phyloP scores from a whole-genome alignment of 2,797 vertebrate species.

The Mormyrops boulengeri region DNA sequence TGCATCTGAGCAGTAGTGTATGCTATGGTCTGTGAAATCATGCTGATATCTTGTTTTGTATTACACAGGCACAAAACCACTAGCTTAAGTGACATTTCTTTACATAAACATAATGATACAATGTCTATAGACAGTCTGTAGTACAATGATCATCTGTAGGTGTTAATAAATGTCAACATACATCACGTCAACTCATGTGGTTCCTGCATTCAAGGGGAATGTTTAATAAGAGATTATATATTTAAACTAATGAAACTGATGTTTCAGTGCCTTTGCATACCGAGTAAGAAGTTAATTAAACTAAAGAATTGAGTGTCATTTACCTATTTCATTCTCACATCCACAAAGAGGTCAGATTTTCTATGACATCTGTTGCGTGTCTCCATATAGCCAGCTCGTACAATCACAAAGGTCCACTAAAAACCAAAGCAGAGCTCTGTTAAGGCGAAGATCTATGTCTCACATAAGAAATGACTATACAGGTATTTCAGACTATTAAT shows the following conservation, averaged over 20 bases:
- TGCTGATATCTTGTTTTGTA: not conserved
- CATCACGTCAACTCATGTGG: not conserved
- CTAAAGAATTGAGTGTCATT: not conserved
- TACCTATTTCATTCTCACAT: not conserved
- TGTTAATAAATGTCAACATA: not conserved
- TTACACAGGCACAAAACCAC: not conserved
- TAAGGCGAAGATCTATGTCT: not conserved
- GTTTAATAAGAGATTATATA: not conserved
- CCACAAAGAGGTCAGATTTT: not conserved
- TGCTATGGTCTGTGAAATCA: not conserved
- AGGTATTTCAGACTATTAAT: not conserved
- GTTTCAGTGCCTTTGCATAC: not conserved
- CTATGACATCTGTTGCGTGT: not conserved
- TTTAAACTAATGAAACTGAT: not conserved
- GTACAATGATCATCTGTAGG: not conserved
- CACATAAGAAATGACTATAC: not conserved
- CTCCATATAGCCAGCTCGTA: not conserved
- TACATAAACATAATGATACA: not conserved
- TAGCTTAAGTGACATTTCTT: not conserved
- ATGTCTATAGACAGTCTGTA: not conserved
- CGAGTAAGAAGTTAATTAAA: not conserved
- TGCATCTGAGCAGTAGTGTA: not conserved
- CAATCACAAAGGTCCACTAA: not conserved
- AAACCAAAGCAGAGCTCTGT: not conserved
- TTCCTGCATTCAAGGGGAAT: not conserved